phyloP scores from a whole-genome alignment of 2,888 invertebrate species.

The Tetragnatha montana region DNA sequence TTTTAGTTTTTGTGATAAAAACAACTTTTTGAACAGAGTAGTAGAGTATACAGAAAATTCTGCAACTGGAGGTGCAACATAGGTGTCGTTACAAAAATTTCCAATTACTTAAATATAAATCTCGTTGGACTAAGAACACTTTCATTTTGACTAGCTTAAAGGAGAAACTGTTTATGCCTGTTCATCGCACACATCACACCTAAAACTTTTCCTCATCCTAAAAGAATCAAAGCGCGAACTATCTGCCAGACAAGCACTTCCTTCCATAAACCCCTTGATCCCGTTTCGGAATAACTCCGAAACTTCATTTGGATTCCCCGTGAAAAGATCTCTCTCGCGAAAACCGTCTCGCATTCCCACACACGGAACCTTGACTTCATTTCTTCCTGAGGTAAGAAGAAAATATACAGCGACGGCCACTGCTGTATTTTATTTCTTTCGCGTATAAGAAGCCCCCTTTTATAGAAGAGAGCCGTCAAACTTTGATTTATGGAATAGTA shows the following conservation, averaged over 20 bases:
- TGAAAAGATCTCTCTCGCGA: neutral
- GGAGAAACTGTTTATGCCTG: no score
- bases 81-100: no score
- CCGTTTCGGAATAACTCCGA: neutral
- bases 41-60: no score
- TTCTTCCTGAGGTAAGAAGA: neutral
- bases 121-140: no score
- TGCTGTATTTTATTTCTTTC: neutral
- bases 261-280: neutral
- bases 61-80: no score
- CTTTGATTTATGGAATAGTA: slow-evolving; percentile 36
- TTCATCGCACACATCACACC: no score
- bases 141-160: no score
- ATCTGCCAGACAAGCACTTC: neutral
- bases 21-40: no score
- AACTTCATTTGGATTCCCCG: neutral
- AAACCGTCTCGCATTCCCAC: neutral
- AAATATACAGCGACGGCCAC: neutral
- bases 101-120: no score
- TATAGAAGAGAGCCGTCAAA: slow-evolving; percentile 26
- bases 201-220: no score
- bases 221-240: neutral
- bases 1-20: no score
- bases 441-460: neutral
- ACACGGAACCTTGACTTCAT: neutral